Evolutionary conservation across 2,797 vertebrate species (phyloP), one percentile per base, ranked within the genome.

Genomic region (Podargus strigoides): DNA sequence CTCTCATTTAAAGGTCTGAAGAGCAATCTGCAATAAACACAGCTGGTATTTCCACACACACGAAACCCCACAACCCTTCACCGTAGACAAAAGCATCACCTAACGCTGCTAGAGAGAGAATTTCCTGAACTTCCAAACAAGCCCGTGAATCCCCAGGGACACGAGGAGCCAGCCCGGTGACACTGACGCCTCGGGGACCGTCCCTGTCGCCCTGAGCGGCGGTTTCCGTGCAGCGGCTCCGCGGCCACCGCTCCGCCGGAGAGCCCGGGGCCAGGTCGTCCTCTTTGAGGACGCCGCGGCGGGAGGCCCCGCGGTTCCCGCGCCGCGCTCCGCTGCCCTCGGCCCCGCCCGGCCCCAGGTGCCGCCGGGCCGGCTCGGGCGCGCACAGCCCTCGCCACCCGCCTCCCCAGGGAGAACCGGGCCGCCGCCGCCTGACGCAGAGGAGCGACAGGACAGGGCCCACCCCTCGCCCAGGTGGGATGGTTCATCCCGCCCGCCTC

Each of bases 401-500:
- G 14, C 28, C 49, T 4, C 32, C 52, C 17, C 58, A 1, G 5
- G 3, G 10, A 16, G 4, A 3, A 11, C 34, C 21, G 3, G 7
- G 18, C 34, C 34, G 20, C 28, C 11, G 7, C 28, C 17, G 8
- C 34, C 32, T 6, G 21, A 10, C 6, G 27, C 34, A 1, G 13
- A 36, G 12, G 1, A 14, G 7, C 24, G 1, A 2, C 9, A 16
- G 10, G 3, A 8, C 23, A 5, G 1, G 2, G 3, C 62, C 12
- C 77, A n/a, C 68, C 78, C 93, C 78, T n/a, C 8, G 37, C 8
- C 4, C 44, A 2, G 3, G 32, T 8, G 47, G 34, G 67, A 95
- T 96, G 92, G 96, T 96, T 95, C 86, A 20, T 70, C 62, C 94
- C 93, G 27, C 91, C 76, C 87, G 86, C 93, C 79, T 14, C 62